phyloP scores from a whole-genome alignment of 2,888 invertebrate genomes.

The Stramonita haemastoma region DNA sequence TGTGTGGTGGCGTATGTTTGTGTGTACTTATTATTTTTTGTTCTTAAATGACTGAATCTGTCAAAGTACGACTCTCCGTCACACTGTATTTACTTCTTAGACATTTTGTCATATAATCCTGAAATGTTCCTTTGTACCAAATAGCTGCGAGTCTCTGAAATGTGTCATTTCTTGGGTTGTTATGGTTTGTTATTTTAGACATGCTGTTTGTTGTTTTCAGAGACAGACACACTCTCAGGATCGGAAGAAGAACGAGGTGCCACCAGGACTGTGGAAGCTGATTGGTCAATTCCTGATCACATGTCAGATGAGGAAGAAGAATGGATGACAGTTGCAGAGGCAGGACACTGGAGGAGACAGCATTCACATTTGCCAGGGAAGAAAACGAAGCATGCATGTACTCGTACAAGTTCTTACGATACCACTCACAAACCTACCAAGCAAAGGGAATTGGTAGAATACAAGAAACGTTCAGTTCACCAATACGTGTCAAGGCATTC shows the following conservation, averaged over 20 bases:
- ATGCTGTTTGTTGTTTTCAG: not conserved
- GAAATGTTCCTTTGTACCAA: too few relatives aligned
- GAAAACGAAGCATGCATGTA: not conserved
- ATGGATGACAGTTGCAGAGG: not conserved
- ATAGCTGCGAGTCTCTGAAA: too few relatives aligned
- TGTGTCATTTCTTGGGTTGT: not conserved
- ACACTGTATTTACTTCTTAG: too few relatives aligned
- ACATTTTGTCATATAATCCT: too few relatives aligned
- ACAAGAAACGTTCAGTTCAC: not conserved
- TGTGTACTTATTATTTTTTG: too few relatives aligned
- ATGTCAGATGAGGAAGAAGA: not conserved
- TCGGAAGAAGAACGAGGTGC: slow-evolving; percentile 7
- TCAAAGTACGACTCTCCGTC: too few relatives aligned
- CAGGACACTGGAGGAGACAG: not conserved
- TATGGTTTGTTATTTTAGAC: not conserved
- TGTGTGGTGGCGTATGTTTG: too few relatives aligned
- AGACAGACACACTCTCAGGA: not conserved
- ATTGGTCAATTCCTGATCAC: not conserved
- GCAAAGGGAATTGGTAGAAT: not conserved
- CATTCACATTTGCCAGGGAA: not conserved
- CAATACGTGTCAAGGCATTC: not conserved
- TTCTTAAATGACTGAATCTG: too few relatives aligned
- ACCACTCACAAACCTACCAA: not conserved
- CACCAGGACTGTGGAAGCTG: not conserved
- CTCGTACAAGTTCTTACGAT: not conserved